Evolutionary conservation across 2,113 vertebrate genomes (phyloP), one percentile per base, ranked within the genome.

Genomic region (Sylvicapra grimmia): DNA sequence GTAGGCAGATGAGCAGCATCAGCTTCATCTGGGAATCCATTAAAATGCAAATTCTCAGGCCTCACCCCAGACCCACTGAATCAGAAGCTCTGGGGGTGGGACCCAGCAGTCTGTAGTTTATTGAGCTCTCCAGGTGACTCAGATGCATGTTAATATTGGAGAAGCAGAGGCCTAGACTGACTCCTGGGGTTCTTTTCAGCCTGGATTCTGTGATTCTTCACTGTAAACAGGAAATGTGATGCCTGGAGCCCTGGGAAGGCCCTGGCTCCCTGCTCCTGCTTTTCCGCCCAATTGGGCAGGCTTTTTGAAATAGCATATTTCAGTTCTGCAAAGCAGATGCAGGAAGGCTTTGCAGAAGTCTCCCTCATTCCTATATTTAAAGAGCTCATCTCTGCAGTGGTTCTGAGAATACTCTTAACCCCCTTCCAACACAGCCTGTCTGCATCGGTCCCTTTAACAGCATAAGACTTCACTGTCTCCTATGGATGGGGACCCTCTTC

Each of bases 201-300:
- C 58, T 85, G 49, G 31, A 94, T 87, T 93, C 77, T 90, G 51
- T 56, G 63, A 84, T 89, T 93, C 96, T 97, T 93, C 86, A 59
- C 83, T 65, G 19, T 3, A 96, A 84, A 89, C n/a, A 95, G 75
- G 88, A 96, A 96, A 92, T 23, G 29, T 27, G 93, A 92, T 90
- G 96, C 96, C 56, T 12, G 36, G 53, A 96, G 94, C 89, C 93
- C 94, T 95, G 92, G 93, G 84, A 98, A 98, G 97, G 89, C 89
- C 58, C 89, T 92, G 96, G 97, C 96, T 97, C 58, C 91, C 91
- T 3, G 72, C 94, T 97, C 84, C 93, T 75, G 93, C 94, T 97
- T 98, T 98, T 97, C 95, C 21, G 9, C 96, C 97, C 95, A 96
- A 96, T 97, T 98, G 97, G 97, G 97, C 97, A 98, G 63, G 96